Evolutionary conservation across 2,888 invertebrate species (phyloP).

Genomic region (Phrixothrix hirtus): DNA sequence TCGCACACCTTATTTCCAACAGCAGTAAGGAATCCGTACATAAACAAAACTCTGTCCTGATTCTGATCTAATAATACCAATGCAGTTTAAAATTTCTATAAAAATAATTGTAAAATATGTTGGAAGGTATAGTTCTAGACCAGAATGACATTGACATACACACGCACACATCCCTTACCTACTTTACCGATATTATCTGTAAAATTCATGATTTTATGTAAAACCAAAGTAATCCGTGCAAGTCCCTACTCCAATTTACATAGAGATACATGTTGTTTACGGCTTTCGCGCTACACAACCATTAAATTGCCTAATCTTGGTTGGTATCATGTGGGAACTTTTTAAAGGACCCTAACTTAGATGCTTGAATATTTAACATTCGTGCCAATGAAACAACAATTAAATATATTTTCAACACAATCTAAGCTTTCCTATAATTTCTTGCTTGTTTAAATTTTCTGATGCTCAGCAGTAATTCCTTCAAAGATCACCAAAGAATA

Average conservation of each 20-base stretch:
- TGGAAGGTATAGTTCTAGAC: no score
- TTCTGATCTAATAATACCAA: constrained; percentile 16
- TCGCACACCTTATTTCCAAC: constrained; percentile 10
- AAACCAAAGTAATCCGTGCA: constrained; percentile 34
- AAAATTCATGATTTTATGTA: constrained; percentile 37
- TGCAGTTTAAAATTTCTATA: background rate
- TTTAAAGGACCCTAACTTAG: constrained; percentile 5
- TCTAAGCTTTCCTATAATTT: no score
- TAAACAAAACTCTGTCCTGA: constrained; percentile 8
- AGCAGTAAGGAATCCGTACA: constrained; percentile 6
- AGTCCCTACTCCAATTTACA: constrained; percentile 36
- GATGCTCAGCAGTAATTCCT: no score
- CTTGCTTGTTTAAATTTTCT: no score
- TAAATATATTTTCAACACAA: no score
- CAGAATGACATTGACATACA: no score
- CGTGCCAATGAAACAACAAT: no score
- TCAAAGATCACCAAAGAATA: no score
- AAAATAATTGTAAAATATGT: no score
- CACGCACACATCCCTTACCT: no score
- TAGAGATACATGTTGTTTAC: constrained; percentile 35
- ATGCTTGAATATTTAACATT: no score
- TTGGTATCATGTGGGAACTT: constrained; percentile 15
- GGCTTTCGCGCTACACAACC: constrained; percentile 17
- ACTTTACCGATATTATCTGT: constrained; percentile 33
- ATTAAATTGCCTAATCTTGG: constrained; percentile 21